Evolutionary conservation across 2,888 invertebrate genomes (phyloP), one percentile per base, ranked within the genome.

Genomic region (Diplolepis rosae): DNA sequence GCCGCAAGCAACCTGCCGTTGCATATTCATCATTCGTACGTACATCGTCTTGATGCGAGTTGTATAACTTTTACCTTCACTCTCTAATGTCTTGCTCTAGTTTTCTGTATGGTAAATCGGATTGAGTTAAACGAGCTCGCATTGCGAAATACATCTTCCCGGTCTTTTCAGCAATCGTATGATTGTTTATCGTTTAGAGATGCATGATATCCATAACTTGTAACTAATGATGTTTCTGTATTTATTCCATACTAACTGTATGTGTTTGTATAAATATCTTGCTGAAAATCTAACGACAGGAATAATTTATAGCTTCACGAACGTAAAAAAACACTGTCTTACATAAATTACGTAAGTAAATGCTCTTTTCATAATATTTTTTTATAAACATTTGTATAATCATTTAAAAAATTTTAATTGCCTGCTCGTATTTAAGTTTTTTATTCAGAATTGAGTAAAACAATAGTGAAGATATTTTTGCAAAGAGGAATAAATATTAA

Each of bases 61-160:
- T 77, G 77, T 72, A 72, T 70, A 75, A 72, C 72, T 72, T 61
- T 72, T 75, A 73, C 75, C 50, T 77, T 75, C 75, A 75, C 77
- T 77, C 73, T 56, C 70, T 50, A 65, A 66, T 54, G 70, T 65
- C 68, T 66, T 66, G 73, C 73, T 75, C 77, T 72, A 72, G 70
- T 73, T 77, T 77, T 77, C 75, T 73, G 66, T n/a, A 52, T 70
- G 73, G 72, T 77, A 75, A 77, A 77, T 77, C 77, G 73, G 72
- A 69, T 68, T 71, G 73, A 71, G 65, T 71, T 74, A 69, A 77
- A 73, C 65, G 77, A 77, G 61, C 32, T 61, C 61, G 24, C 5
- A 32, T 61, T 61, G 24, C 61, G 35, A 39, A 61, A 61, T 61
- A 39, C 35, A 39, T 61, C 35, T 35, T 24, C 24, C 61, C 13